A percentile compares a stretch with the other conserved stretches of the same genome.
These are phyloP conservation scores for pig (Sus scrofa) DNA, from an alignment of 2,113 vertebrate genomes.

Conservation along the genomic window DNA sequence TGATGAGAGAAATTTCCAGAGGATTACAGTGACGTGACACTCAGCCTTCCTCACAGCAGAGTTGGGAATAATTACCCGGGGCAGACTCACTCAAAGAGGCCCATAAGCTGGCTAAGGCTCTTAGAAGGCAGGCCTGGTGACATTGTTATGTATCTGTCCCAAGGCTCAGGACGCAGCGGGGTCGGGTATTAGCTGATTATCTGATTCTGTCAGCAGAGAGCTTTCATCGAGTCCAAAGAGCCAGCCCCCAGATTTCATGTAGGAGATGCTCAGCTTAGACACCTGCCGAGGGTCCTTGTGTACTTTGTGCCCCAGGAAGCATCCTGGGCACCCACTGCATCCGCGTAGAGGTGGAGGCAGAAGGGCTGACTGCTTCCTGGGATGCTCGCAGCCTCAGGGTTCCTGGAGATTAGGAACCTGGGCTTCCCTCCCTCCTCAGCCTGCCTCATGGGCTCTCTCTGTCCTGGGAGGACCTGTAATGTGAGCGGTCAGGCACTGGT, in stretches of 20 bases:
- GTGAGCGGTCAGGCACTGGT: not conserved
- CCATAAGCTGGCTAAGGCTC: constrained; percentile 43
- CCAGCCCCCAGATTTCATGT: not conserved
- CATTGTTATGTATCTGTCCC: not conserved
- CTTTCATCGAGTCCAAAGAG: not conserved
- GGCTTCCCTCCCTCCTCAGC: not conserved
- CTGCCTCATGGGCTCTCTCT: not conserved
- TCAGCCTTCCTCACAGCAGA: rapidly evolving
- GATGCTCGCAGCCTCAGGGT: rapidly evolving
- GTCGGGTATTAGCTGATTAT: not conserved
- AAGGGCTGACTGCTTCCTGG: rapidly evolving
- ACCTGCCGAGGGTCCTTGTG: not conserved
- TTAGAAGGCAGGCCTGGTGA: constrained; percentile 45
- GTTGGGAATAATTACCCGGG: not conserved
- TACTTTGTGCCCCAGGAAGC: not conserved
- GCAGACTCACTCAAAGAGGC: not conserved
- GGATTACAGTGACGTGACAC: rapidly evolving
- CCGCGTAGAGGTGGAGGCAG: rapidly evolving
- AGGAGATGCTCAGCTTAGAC: rapidly evolving
- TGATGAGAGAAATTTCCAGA: constrained; percentile 11
- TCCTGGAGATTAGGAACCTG: not conserved
- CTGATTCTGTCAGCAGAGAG: not conserved
- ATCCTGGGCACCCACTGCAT: not conserved
- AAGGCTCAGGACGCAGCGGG: not conserved
- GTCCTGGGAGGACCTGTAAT: not conserved